Percentiles rank a stretch among this genome's conserved stretches.
phyloP scores from a whole-genome alignment of 2,113 vertebrate species.

The Caloenas nicobarica region DNA sequence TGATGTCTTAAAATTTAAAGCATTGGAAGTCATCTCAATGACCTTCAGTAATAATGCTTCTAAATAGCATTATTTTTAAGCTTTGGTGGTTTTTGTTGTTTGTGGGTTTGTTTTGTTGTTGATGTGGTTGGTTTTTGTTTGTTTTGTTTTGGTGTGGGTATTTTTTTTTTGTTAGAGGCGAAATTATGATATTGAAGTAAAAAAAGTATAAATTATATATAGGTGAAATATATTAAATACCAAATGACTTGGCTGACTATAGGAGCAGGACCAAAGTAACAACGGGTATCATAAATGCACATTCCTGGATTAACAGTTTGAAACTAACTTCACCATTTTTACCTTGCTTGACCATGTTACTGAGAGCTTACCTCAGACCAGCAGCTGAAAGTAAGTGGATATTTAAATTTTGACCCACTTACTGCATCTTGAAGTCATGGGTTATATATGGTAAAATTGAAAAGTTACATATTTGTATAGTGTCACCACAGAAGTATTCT shows the following conservation, averaged over 20 bases:
- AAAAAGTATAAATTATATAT: not conserved
- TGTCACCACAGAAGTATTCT: constrained; percentile 9
- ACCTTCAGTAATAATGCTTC: not conserved
- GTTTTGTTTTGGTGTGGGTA: too few species aligned
- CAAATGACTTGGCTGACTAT: not conserved
- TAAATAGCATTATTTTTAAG: not conserved
- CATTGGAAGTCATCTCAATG: not conserved
- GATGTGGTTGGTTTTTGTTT: not conserved
- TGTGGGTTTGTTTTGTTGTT: too few species aligned
- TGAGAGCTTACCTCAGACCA: not conserved
- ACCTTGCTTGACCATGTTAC: not conserved
- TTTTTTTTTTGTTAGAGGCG: not conserved
- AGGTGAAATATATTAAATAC: not conserved
- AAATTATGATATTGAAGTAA: not conserved
- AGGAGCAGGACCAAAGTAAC: not conserved
- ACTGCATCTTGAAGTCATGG: not conserved
- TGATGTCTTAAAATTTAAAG: not conserved
- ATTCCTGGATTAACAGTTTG: not conserved
- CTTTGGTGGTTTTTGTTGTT: not conserved
- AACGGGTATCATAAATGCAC: not conserved
- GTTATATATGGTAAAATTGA: not conserved
- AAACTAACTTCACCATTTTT: not conserved
- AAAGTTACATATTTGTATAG: not conserved
- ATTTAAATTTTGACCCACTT: not conserved
- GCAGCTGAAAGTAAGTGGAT: not conserved